A percentile compares a stretch with the other conserved stretches of the same genome.
Conservation (phyloP, 2,113 vertebrate genomes). For the Acrocephalus arundinaceus region DNA sequence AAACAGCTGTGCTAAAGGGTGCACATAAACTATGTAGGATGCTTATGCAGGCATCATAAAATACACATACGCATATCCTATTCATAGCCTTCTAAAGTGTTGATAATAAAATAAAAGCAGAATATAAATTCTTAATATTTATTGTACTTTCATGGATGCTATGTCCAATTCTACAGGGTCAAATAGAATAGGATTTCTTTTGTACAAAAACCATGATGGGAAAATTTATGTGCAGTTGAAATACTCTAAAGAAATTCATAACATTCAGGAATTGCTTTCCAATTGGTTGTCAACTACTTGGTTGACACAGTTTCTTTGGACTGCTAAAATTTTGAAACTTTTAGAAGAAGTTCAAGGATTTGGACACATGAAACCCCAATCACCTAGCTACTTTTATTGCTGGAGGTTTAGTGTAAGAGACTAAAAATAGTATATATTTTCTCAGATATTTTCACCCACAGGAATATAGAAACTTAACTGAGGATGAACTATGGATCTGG, state of each 20-base stretch:
- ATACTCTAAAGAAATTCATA: not conserved
- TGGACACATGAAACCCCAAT: not conserved
- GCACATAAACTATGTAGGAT: not conserved
- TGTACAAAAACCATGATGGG: not conserved
- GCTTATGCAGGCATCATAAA: not conserved
- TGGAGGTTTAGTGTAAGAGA: not conserved
- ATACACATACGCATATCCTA: not conserved
- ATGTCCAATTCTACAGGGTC: not conserved
- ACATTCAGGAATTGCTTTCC: not conserved
- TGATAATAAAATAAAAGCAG: not conserved
- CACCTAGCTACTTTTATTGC: accelerated
- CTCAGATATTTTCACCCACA: not conserved
- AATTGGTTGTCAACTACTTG: not conserved
- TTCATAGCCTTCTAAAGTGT: not conserved
- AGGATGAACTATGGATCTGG: not conserved
- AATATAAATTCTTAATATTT: not conserved
- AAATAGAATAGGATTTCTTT: not conserved
- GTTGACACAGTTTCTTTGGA: not conserved
- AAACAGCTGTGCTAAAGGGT: not conserved
- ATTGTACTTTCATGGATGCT: not conserved
- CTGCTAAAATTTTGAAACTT: not conserved
- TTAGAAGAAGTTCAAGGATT: not conserved
- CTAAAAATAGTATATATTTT: not conserved
- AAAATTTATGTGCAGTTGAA: not conserved
- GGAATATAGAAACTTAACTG: not conserved